phyloP scores from a whole-genome alignment of 2,888 invertebrate species.

The Apotomis betuletana region DNA sequence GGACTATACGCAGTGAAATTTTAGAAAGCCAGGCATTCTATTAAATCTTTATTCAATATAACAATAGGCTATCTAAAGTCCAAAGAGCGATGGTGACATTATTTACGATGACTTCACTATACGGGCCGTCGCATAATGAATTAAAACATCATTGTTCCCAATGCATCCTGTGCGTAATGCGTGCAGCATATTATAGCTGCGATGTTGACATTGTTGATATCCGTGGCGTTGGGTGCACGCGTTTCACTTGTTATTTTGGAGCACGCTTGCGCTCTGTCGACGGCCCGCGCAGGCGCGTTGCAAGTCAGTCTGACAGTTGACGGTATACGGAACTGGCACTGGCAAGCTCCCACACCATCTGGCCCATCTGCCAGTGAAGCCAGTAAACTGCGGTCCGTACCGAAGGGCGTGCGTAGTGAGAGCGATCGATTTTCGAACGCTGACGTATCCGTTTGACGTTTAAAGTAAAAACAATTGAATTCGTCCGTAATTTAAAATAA shows the following conservation, averaged over 20 bases:
- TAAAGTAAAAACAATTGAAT: neutral
- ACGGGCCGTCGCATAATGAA: slow-evolving; percentile 25
- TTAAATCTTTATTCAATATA: neutral
- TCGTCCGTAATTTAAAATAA: neutral
- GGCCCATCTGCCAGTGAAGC: slow-evolving; percentile 43
- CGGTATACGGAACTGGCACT: slow-evolving; percentile 52
- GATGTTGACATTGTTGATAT: slow-evolving; percentile 26
- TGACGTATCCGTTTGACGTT: neutral
- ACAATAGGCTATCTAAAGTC: slow-evolving; percentile 23
- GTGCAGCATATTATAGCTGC: slow-evolving; percentile 10
- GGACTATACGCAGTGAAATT: neutral
- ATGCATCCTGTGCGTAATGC: slow-evolving; percentile 24
- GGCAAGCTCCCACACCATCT: slow-evolving; percentile 44
- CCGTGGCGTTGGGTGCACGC: slow-evolving; percentile 24
- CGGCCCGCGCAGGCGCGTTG: slow-evolving; percentile 52
- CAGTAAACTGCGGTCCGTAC: slow-evolving; percentile 72
- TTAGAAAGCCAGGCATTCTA: slow-evolving; percentile 14
- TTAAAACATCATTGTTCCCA: slow-evolving; percentile 38
- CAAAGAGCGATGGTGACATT: slow-evolving; percentile 29
- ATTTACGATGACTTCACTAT: slow-evolving; percentile 14
- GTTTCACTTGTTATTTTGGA: slow-evolving; percentile 38
- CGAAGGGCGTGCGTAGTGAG: slow-evolving; percentile 59
- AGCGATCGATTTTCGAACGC: slow-evolving; percentile 29
- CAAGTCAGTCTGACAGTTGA: slow-evolving; percentile 49
- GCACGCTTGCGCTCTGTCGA: slow-evolving; percentile 58